Evolutionary conservation across 1,140 invertebrate species (phyloP), one percentile per base, ranked within the genome.

Genomic region (Mamestra configurata): DNA sequence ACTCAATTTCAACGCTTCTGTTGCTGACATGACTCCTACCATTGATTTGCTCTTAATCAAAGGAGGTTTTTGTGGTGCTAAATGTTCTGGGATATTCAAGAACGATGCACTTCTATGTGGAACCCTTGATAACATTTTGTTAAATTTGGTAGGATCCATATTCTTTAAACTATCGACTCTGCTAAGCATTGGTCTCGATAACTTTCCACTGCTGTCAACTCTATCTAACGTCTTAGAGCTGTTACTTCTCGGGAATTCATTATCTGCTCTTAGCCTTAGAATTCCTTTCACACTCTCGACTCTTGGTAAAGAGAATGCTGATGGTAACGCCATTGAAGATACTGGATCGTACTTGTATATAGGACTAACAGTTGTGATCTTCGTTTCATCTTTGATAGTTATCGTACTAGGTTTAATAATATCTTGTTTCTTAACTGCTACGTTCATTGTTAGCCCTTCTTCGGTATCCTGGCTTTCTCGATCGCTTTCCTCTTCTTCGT

Each of bases 91-190:
- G 53, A 95, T 92, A 35, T 95, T 95, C 7, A 95, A 83, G 87
- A 94, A 95, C 2, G 95, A 95, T 2, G 95, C 94, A 59, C 95
- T 95, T 83, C 93, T 92, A 68, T 95, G 92, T 0, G 95, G 95
- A 4, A 95, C 88, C 83, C 94, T 91, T 8, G 92, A 82, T 70
- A 95, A 64, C 0, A 95, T 91, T 79, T 91, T 95, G 46, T 93
- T 95, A 5, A 95, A 89, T 83, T 93, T 94, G 24, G 73, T 86
- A 6, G 93, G 90, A 78, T 95, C 95, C 43, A 95, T 90, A 82
- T 84, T 92, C 61, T 95, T 95, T 7, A 94, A 82, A 73, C 95
- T 95, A 24, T 95, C 94, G 0, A 95, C 94, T 88, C 94, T 89
- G 27, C 85, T 94, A 0, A 94, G 61, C 1, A 79, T 86, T 2